A percentile compares a stretch with the other conserved stretches of the same genome.
Conservation (phyloP, 2,797 vertebrate genomes). For the Microchirus variegatus region DNA sequence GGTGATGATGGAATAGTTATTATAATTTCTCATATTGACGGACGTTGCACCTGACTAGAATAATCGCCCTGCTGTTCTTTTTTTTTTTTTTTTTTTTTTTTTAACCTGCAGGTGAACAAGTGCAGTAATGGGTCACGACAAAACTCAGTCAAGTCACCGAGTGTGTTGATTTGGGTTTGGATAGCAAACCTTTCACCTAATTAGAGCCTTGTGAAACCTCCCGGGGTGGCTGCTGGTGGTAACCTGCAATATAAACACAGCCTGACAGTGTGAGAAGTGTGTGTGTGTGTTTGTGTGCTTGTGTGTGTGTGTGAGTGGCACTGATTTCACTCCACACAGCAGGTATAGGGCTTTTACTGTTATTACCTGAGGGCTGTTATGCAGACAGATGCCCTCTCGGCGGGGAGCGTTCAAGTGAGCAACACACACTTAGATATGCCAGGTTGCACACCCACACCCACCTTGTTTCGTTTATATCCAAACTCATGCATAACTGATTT, state of each 20-base stretch:
- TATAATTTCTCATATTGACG: neutral
- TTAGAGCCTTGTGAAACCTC: conserved; percentile 64
- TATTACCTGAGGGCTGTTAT: conserved; percentile 75
- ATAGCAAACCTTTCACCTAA: conserved; percentile 66
- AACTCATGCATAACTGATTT: conserved; percentile 17
- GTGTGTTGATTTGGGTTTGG: conserved; percentile 57
- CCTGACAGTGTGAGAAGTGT: conserved; percentile 40
- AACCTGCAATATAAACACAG: conserved; percentile 66
- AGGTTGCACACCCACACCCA: conserved; percentile 29
- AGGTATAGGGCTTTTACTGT: conserved; percentile 70
- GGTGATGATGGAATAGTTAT: too few relatives aligned
- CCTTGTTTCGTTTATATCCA: conserved; percentile 27
- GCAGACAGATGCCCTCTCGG: conserved; percentile 79
- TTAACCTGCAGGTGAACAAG: conserved; percentile 44
- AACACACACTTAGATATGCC: conserved; percentile 40
- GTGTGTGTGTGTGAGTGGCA: conserved; percentile 26
- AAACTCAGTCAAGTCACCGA: conserved; percentile 33
- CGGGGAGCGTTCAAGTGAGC: conserved; percentile 54
- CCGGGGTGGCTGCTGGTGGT: conserved; percentile 46
- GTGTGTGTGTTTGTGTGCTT: conserved; percentile 36
- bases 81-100: neutral
- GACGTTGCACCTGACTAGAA: neutral
- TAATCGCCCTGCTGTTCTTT: conserved; percentile 31
- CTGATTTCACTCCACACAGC: conserved; percentile 64
- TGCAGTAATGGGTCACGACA: conserved; percentile 39